A percentile compares a stretch with the other conserved stretches of the same genome.
Conservation (phyloP, 2,888 invertebrate genomes). For the Pammene fasciana region DNA sequence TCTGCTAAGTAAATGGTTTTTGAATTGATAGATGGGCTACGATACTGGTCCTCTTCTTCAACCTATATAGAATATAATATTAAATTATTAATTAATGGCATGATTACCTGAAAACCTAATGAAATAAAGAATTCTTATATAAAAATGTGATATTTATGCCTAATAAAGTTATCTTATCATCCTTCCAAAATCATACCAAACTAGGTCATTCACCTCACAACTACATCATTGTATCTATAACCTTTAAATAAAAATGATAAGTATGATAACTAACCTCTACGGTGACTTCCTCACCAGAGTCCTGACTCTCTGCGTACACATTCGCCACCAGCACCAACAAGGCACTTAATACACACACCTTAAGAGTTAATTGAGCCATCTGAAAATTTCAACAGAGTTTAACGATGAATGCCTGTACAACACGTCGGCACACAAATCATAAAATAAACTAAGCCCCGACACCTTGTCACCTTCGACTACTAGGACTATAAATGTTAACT, state of each 20-base stretch:
- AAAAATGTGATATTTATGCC: neutral
- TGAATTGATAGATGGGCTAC: conserved; percentile 86
- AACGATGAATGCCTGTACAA: conserved; percentile 26
- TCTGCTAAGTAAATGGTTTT: conserved; percentile 90
- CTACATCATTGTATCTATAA: conserved; percentile 21
- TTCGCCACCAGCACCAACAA: conserved; percentile 60
- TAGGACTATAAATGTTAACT: conserved; percentile 53
- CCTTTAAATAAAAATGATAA: conserved; percentile 40
- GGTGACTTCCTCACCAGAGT: conserved; percentile 65
- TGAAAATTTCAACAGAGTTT: conserved; percentile 55
- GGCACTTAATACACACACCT: conserved; percentile 59
- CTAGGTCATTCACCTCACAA: conserved; percentile 52
- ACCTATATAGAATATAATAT: conserved; percentile 47
- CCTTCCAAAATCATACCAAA: conserved; percentile 42
- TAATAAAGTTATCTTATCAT: conserved; percentile 28
- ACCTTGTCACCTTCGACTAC: conserved; percentile 25
- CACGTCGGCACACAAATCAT: conserved; percentile 17
- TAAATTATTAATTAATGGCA: neutral
- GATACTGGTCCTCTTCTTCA: conserved; percentile 83
- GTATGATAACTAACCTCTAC: conserved; percentile 71
- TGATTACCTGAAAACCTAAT: neutral
- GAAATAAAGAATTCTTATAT: neutral
- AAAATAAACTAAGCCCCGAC: conserved; percentile 13
- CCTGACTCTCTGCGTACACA: conserved; percentile 56
- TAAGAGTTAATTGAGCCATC: conserved; percentile 70